Base-by-base conservation (phyloP, 2,888 invertebrate genomes). In the Aricia artaxerxes region DNA sequence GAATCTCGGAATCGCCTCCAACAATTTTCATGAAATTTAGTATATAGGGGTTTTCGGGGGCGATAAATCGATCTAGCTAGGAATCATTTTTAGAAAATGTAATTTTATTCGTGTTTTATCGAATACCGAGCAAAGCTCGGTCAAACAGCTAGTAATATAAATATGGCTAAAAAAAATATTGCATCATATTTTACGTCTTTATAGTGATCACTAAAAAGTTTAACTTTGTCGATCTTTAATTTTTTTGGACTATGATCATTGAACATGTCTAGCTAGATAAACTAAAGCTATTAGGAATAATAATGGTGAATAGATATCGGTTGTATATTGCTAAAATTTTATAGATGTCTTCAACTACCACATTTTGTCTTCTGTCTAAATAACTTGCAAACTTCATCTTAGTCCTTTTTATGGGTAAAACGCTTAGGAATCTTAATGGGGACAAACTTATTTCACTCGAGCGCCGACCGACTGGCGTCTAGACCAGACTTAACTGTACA, bases 351-450 rank as follows among this genome's bases (percentile, higher is more conserved):
- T 44, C 40, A 44, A 0, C 1, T 44, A 44, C 9, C 44, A 9
- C 44, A 11, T 49, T 49, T 49, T 2, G 11, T 49, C 49, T 49
- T 49, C 49, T 11, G 9, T 49, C 9, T 49, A 2, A 49, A 49
- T 57, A 57, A 57, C 16, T 57, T 16, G 16, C 16, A 57, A 16
- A 57, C 31, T 35, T 35, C 1, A 69, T 35, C 31, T 69, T 69
- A 57, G 16, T 16, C 57, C 4, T 24, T 69, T 69, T 35, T 69
- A 35, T 9, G 11, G 38, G 35, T 35, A 1, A 38, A 35, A 69
- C 69, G 44, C 73, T 73, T 44, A 44, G 44, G 44, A 73, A 73
- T 73, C 73, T n/a, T 73, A 73, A 73, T 73, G 73, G 73, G 40
- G 73, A 40, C 73, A 40, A 1, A 44, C 9, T 73, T n/a, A 73